Evolutionary conservation across 1,140 invertebrate genomes (phyloP).

Genomic region (Ditylenchus dipsaci): DNA sequence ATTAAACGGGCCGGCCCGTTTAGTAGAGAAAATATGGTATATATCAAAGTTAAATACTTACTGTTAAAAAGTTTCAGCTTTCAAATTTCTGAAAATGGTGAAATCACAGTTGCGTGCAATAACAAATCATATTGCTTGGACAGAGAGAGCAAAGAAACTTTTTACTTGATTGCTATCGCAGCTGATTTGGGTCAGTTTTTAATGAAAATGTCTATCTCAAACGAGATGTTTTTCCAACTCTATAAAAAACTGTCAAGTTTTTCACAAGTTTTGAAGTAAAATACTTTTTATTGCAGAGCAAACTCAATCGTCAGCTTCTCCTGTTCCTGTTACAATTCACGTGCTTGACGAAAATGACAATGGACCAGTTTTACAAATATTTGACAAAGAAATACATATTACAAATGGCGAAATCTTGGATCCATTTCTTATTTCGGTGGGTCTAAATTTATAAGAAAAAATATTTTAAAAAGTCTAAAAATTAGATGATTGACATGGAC

Average conservation of each 20-base stretch:
- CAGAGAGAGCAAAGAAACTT: background rate
- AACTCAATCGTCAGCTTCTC: background rate
- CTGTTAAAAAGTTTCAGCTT: too few species aligned
- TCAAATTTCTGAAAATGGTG: background rate
- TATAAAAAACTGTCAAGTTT: background rate
- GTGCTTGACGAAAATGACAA: slow-evolving; percentile 7
- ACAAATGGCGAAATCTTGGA: background rate
- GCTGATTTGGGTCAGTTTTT: background rate
- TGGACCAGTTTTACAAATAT: background rate
- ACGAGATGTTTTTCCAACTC: background rate
- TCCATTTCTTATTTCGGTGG: background rate
- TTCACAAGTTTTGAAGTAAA: background rate
- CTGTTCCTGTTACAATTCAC: background rate
- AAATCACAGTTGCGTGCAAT: background rate
- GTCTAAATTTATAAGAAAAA: background rate
- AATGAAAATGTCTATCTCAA: too few species aligned
- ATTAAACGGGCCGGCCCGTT: too few species aligned
- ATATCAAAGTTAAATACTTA: too few species aligned
- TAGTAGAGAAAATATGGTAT: too few species aligned
- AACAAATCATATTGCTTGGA: background rate
- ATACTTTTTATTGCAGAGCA: background rate
- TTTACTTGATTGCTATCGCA: background rate
- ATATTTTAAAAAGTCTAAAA: background rate
- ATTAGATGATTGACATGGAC: slow-evolving; percentile 1
- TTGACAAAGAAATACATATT: background rate